Percentiles rank a stretch among this genome's conserved stretches.
phyloP scores from a whole-genome alignment of 2,888 invertebrate species.

The Morpho achilles region DNA sequence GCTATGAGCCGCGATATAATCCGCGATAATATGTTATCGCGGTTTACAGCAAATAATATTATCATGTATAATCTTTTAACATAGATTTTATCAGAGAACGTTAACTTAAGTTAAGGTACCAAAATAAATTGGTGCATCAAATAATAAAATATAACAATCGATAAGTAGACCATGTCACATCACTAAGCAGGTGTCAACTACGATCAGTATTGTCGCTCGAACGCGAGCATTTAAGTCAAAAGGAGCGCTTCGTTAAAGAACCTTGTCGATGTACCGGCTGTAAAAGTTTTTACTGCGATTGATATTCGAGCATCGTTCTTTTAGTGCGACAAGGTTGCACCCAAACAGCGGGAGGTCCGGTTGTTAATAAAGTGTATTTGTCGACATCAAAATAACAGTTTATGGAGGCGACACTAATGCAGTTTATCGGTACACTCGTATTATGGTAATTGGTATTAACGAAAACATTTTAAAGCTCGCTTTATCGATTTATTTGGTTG shows the following conservation, averaged over 20 bases:
- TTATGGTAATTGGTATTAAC: conserved; percentile 24
- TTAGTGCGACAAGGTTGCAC: conserved; percentile 59
- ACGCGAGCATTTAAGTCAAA: conserved; percentile 73
- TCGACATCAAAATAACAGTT: conserved; percentile 75
- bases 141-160: conserved; percentile 24
- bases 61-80: too few relatives aligned
- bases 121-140: too few relatives aligned
- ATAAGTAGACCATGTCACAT: conserved; percentile 34
- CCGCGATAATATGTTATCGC: too few relatives aligned
- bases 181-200: conserved; percentile 70
- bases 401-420: conserved; percentile 65
- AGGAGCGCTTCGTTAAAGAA: conserved; percentile 56
- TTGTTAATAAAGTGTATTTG: conserved; percentile 74
- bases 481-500: conserved; percentile 17
- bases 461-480: conserved; percentile 11
- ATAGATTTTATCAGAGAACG: too few relatives aligned
- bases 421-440: conserved; percentile 44
- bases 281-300: conserved; percentile 46
- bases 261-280: conserved; percentile 58
- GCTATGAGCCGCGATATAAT: too few relatives aligned
- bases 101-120: too few relatives aligned
- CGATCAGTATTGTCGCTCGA: conserved; percentile 63
- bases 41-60: too few relatives aligned
- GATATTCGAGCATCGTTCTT: conserved; percentile 37
- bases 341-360: conserved; percentile 63